phyloP scores from a whole-genome alignment of 2,888 invertebrate species.

The Tenthredo livida region DNA sequence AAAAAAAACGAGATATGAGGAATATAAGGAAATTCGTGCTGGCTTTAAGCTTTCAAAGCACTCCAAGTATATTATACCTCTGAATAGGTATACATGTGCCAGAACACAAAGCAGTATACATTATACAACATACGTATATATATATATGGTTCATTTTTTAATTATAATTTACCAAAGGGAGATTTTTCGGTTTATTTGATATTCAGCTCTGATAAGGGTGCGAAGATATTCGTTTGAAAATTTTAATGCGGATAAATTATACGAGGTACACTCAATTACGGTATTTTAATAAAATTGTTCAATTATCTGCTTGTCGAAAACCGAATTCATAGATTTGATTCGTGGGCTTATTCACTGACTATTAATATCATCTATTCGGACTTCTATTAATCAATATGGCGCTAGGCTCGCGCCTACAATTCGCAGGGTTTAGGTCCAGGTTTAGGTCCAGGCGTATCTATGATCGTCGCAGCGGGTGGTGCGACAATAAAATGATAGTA shows the following conservation, averaged over 20 bases:
- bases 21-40: neutral
- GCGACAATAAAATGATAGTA: conserved; percentile 73
- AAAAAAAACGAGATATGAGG: neutral
- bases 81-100: neutral
- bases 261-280: neutral
- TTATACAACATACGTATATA: neutral
- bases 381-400: conserved; percentile 18
- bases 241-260: too few species aligned
- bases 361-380: neutral
- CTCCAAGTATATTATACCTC: neutral
- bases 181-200: neutral
- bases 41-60: conserved; percentile 1
- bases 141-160: neutral
- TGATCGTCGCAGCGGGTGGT: conserved; percentile 76
- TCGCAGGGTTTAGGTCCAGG: neutral
- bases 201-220: neutral
- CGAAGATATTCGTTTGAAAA: neutral
- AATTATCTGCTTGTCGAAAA: neutral
- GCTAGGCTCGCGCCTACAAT: conserved; percentile 12
- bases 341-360: neutral
- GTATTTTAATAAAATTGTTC: too few species aligned
- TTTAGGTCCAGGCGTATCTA: conserved; percentile 53
- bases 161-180: neutral
- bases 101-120: neutral
- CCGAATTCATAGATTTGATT: neutral